Evolutionary conservation across 2,888 invertebrate species (phyloP).

Genomic region (Melinaea menophilus): DNA sequence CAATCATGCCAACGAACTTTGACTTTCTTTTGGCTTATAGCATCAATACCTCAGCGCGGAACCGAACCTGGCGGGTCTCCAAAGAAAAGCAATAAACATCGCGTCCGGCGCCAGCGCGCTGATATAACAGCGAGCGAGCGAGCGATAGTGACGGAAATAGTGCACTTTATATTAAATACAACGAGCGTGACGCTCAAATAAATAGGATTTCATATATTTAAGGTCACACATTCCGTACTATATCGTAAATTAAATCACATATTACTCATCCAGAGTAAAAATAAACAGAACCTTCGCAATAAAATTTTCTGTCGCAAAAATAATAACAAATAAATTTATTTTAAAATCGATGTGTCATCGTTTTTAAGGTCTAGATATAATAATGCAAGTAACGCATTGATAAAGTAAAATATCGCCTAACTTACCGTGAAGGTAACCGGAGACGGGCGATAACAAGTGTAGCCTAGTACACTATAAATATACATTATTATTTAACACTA

Average conservation of each 20-base stretch:
- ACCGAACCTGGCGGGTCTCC: conserved; percentile 59
- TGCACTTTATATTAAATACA: conserved; percentile 39
- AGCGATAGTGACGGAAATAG: conserved; percentile 56
- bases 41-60: conserved; percentile 41
- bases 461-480: too few species aligned
- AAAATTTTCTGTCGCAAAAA: too few species aligned
- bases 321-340: too few species aligned
- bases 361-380: too few species aligned
- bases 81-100: conserved; percentile 69
- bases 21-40: conserved; percentile 57
- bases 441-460: too few species aligned
- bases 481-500: too few species aligned
- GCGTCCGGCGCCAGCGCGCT: conserved; percentile 60
- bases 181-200: conserved; percentile 25
- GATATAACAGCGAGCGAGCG: conserved; percentile 51
- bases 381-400: too few species aligned
- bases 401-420: too few species aligned
- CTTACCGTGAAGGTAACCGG: too few species aligned
- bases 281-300: too few species aligned
- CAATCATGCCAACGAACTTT: conserved; percentile 64
- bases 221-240: conserved; percentile 28
- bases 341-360: background rate
- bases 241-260: conserved; percentile 5
- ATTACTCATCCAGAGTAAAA: too few species aligned
- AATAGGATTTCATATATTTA: conserved; percentile 18